Evolutionary conservation across 1,140 invertebrate species (phyloP), one percentile per base, ranked within the genome.

Genomic region (Drosophila ironensis): DNA sequence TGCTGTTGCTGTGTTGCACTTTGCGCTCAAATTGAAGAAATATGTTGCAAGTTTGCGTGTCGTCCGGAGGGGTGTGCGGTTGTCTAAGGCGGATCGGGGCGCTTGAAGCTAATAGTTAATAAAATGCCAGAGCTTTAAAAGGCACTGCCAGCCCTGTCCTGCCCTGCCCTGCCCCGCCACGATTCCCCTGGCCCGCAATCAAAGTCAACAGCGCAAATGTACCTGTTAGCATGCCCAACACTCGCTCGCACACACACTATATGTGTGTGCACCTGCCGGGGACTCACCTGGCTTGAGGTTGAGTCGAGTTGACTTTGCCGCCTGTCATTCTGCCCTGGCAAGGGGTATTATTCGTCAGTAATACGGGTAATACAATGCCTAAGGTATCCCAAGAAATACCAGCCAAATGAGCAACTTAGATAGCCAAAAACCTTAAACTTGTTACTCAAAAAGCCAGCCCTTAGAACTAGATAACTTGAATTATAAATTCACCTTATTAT

Each of bases 91-190:
- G 30, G 19, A n/a, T 24, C n/a, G 16, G 35, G 42, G 52, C n/a
- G 64, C 37, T 59, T 59, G 38, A 25, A 51, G 51, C 69, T 84
- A 84, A 78, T 86, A 86, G 78, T 84, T 84, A 78, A 84, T 86
- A 86, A 84, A 84, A 78, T 74, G 69, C 73, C 63, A 59, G 52
- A 66, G 37, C 54, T 69, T 81, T 77, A 82, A 57, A 60, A 59
- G 56, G 37, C 38, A 60, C 12, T 41, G 16, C 8, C 12, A n/a
- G n/a, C n/a, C n/a, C n/a, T n/a, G n/a, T n/a, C 7, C 1, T 4
- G 1, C 14, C 1, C 16, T 8, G 5, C 30, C 24, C 25, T 27
- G n/a, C 28, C n/a, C 3, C 5, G 6, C 1, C 12, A 5, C 7
- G 1, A 9, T 33, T 48, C 12, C 16, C 45, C 16, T 44, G 53